These are phyloP conservation scores for Drosophila histrio DNA, from an alignment of 2,888 invertebrate genomes.

Conservation along the genomic window DNA sequence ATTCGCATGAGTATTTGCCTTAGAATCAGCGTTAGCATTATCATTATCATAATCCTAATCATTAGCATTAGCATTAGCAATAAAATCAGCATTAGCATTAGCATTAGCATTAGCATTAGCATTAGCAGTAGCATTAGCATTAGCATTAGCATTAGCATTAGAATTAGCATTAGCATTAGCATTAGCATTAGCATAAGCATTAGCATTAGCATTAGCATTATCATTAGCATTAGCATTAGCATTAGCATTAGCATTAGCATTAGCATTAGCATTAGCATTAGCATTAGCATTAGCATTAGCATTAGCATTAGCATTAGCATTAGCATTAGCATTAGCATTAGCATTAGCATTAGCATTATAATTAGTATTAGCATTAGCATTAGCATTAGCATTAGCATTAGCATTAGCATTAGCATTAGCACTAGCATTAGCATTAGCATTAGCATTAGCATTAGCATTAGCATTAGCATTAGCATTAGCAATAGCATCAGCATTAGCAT, in stretches of 20 bases:
- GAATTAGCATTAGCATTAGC: not conserved
- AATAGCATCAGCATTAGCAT: not conserved
- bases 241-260: constrained; percentile 2
- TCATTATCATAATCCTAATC: not conserved
- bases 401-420: constrained; percentile 1
- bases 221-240: not conserved
- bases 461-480: not conserved
- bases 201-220: not conserved
- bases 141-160: not conserved
- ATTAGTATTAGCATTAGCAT: not conserved
- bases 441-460: not conserved
- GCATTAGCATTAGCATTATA: not conserved
- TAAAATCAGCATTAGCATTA: not conserved
- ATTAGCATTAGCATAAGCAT: not conserved
- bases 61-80: not conserved
- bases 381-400: constrained; percentile 2
- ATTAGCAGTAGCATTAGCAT: not conserved
- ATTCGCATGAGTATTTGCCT: not conserved
- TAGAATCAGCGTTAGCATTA: not conserved
- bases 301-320: not conserved
- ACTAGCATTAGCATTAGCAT: not conserved
- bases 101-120: not conserved
- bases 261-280: constrained; percentile 1
- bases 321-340: constrained; percentile 2
- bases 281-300: not conserved